Percentiles rank a stretch among this genome's conserved stretches.
phyloP scores from a whole-genome alignment of 2,113 vertebrate genomes.

The Rutilus rutilus region DNA sequence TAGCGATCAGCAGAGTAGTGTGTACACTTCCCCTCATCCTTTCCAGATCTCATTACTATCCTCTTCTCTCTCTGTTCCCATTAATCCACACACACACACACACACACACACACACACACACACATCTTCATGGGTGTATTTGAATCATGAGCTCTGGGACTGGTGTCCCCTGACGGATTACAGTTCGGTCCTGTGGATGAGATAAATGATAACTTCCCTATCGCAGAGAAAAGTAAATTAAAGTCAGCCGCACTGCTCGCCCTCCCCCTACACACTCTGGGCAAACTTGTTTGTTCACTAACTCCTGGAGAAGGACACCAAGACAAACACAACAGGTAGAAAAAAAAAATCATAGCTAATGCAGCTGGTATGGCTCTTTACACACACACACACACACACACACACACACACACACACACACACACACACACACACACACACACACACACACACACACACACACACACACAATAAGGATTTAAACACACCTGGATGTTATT shows the following conservation, averaged over 20 bases:
- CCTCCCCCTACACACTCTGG: background rate
- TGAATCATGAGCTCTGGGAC: constrained; percentile 53
- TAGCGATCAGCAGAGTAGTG: background rate
- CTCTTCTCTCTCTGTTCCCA: constrained; percentile 11
- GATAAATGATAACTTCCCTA: constrained; percentile 45
- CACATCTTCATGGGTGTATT: constrained; percentile 13
- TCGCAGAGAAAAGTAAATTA: constrained; percentile 40
- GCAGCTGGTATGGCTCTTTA: background rate
- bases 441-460: background rate
- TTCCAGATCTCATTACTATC: constrained; percentile 35
- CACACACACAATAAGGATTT: background rate
- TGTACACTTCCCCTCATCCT: constrained; percentile 20
- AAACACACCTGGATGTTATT: constrained; percentile 48
- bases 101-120: background rate
- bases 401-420: background rate
- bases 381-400: too few species aligned
- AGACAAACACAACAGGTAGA: background rate
- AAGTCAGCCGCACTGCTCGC: background rate
- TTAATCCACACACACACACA: constrained; percentile 24
- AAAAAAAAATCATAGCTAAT: background rate
- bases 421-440: constrained; percentile 4
- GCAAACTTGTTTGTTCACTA: constrained; percentile 34
- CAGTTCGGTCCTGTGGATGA: constrained; percentile 26
- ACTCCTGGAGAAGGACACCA: constrained; percentile 16
- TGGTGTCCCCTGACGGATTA: constrained; percentile 52